Evolutionary conservation across 2,113 vertebrate genomes (phyloP).

Genomic region (Anarrhichthys ocellatus): DNA sequence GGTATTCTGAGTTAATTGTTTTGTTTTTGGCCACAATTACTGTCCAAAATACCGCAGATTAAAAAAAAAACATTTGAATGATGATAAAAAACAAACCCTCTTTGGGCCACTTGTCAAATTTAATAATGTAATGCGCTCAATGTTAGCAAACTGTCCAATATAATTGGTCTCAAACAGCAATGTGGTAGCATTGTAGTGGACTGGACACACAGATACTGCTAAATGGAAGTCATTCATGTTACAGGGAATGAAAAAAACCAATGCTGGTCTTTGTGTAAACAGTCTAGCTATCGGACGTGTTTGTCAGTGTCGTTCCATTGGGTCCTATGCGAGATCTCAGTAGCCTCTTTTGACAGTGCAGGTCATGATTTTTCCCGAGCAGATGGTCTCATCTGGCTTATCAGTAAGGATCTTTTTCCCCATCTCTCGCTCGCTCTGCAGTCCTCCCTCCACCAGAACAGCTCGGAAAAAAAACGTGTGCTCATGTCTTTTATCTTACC

Average conservation of each 20-base stretch:
- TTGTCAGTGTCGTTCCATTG: constrained; percentile 35
- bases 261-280: constrained; percentile 8
- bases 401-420: constrained; percentile 27
- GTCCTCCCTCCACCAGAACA: neutral
- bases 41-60: neutral
- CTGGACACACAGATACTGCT: neutral
- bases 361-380: constrained; percentile 42
- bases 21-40: neutral
- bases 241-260: constrained; percentile 22
- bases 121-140: constrained; percentile 27
- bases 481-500: constrained; percentile 48
- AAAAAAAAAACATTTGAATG: neutral
- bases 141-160: constrained; percentile 36
- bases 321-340: constrained; percentile 38
- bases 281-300: constrained; percentile 10
- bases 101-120: constrained; percentile 38
- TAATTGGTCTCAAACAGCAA: constrained; percentile 55
- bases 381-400: constrained; percentile 65
- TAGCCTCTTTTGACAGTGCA: constrained; percentile 39
- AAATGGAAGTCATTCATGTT: constrained; percentile 6
- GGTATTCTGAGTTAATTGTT: constrained; percentile 14
- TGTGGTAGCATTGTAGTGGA: constrained; percentile 15
- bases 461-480: constrained; percentile 35
- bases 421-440: constrained; percentile 1
- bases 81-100: neutral